Evolutionary conservation across 2,113 vertebrate species (phyloP), one percentile per base, ranked within the genome.

Genomic region (Phalacrocorax pelagicus): DNA sequence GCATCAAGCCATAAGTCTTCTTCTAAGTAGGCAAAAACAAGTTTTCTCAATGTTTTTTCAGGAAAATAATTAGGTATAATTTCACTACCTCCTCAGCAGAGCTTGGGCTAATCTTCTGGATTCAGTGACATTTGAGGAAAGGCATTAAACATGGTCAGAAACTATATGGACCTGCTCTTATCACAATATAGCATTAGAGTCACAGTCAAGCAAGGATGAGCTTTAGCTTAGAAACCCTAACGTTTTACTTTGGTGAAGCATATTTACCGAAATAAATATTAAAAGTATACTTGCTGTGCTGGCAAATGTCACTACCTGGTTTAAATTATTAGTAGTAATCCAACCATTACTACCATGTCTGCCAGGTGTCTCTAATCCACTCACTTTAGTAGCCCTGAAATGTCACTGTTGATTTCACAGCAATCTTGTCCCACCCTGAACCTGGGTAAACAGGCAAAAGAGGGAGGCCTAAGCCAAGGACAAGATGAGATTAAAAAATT

Each of bases 261-360:
- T 34, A 82, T 57, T 71, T 87, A 89, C 26, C 21, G 67, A 90
- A 94, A 82, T 42, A 86, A 88, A 80, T 63, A 80, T 13, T 67
- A 65, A 29, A 11, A 42, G 10, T 26, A 10, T 46, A 73, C 21
- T 80, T 82, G 42, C 38, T 62, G 21, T 47, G 46, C 58, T 90
- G 36, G 55, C 34, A 88, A 80, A 93, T 65, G 46, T 92, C 81
- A 86, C n/a, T 82, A 88, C 13, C 30, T 88, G 17, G 17, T 88
- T 93, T 85, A 92, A 93, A 93, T 54, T 94, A 54, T 74, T 87
- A 40, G 4, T 85, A 52, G 34, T 83, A 95, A 86, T 92, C 49
- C 81, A 73, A 26, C 24, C 17, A 55, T 66, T 57, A 58, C 58
- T 71, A 55, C 32, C 32, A 65, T 54, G 36, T 72, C 62, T 88